phyloP scores from a whole-genome alignment of 1,140 invertebrate species.

The Drosophila varians region DNA sequence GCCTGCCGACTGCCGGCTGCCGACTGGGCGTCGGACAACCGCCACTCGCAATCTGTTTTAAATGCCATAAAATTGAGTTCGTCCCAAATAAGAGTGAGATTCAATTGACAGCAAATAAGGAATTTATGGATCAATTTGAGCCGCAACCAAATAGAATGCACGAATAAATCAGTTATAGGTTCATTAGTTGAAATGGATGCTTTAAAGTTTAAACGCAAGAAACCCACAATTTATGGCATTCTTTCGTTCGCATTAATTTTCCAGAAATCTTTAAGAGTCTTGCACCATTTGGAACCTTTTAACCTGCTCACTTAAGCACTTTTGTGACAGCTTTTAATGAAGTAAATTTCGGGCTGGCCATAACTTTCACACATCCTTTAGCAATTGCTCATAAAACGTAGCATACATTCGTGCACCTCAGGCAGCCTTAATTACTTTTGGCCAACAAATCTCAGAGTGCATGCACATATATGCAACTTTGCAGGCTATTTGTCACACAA shows the following conservation, averaged over 20 bases:
- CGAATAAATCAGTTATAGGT: neutral
- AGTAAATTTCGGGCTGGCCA: neutral
- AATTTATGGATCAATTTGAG: neutral
- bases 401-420: slow-evolving; percentile 10
- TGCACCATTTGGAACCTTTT: neutral
- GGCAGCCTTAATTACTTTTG: slow-evolving; percentile 56
- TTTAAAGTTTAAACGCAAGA: neutral
- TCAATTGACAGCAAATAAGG: slow-evolving; percentile 27
- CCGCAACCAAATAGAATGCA: neutral
- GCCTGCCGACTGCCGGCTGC: neutral
- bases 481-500: slow-evolving; percentile 73
- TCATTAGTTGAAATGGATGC: neutral
- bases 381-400: slow-evolving; percentile 15
- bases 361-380: neutral
- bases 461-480: slow-evolving; percentile 55
- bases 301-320: neutral
- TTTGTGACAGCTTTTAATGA: slow-evolving; percentile 1
- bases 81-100: slow-evolving; percentile 29
- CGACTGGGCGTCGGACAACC: neutral
- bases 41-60: slow-evolving; percentile 50
- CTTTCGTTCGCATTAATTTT: neutral
- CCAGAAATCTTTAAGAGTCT: neutral
- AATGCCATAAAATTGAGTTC: slow-evolving; percentile 67
- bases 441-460: slow-evolving; percentile 58
- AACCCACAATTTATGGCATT: neutral